phyloP scores from a whole-genome alignment of 2,888 invertebrate species.

The Drosophila imparisetae region DNA sequence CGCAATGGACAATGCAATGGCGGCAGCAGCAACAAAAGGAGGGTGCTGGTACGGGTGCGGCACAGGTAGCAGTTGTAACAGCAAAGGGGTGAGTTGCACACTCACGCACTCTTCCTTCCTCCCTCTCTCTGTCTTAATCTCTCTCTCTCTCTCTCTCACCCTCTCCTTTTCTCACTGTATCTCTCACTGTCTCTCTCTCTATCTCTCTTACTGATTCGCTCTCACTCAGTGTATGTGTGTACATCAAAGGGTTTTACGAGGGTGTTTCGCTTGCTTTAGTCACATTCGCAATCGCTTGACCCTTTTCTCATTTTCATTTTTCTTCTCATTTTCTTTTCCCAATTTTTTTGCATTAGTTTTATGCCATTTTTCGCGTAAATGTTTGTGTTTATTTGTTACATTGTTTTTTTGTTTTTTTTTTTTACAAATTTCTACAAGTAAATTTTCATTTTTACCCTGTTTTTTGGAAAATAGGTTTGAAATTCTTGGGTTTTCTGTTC shows the following conservation, averaged over 20 bases:
- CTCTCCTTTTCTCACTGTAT: neutral
- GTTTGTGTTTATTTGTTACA: conserved; percentile 25
- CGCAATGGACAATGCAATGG: conserved; percentile 40
- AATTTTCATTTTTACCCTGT: neutral
- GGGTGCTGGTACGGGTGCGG: conserved; percentile 51
- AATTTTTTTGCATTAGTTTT: conserved; percentile 51
- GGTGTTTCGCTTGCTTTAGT: conserved; percentile 45
- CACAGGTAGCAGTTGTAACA: conserved; percentile 9
- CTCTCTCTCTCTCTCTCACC: neutral
- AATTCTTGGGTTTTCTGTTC: neutral
- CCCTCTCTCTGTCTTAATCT: neutral
- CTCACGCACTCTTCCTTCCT: neutral
- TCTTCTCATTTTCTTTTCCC: neutral
- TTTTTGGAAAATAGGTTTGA: neutral
- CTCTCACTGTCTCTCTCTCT: neutral
- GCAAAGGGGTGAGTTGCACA: conserved; percentile 55
- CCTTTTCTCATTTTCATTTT: conserved; percentile 18
- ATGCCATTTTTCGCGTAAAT: conserved; percentile 67
- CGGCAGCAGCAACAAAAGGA: conserved; percentile 21
- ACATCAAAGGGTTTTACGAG: conserved; percentile 75
- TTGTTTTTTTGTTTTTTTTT: conserved; percentile 42
- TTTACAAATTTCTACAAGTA: conserved; percentile 11
- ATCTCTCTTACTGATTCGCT: neutral
- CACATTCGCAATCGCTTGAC: conserved; percentile 24
- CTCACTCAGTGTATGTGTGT: neutral